Evolutionary conservation across 2,888 invertebrate species (phyloP).

Genomic region (Limnephilus marmoratus): DNA sequence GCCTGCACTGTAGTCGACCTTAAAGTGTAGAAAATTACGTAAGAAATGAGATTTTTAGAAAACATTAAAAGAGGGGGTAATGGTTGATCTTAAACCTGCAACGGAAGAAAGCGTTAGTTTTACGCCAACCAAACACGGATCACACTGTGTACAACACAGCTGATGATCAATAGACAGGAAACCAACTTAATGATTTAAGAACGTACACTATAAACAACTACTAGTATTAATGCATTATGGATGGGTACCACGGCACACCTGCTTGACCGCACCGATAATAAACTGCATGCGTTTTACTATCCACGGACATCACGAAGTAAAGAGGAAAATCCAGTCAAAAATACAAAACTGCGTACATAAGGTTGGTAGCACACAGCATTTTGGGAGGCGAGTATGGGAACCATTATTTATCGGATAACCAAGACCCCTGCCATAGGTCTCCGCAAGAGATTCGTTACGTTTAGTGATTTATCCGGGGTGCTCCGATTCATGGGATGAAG

Average conservation of each 20-base stretch:
- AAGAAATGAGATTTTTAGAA: background rate
- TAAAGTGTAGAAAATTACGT: background rate
- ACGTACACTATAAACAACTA: background rate
- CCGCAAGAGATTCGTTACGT: no score
- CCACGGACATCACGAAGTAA: background rate
- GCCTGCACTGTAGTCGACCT: no score
- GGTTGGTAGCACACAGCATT: no score
- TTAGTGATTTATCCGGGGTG: no score
- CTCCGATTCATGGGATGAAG: no score
- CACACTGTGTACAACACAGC: background rate
- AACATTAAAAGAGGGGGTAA: background rate
- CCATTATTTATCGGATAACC: no score
- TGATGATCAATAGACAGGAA: background rate
- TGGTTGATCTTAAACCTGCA: background rate
- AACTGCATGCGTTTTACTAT: background rate
- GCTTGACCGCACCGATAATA: background rate
- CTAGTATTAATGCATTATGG: no score
- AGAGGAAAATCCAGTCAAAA: background rate
- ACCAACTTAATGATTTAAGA: background rate
- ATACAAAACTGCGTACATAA: background rate
- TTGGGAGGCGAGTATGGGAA: no score
- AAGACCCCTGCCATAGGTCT: no score
- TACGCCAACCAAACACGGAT: background rate
- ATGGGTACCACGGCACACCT: background rate
- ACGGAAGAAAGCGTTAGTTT: background rate